Evolutionary conservation across 2,113 vertebrate genomes (phyloP).

Genomic region (Sinocyclocheilus rhinocerous): DNA sequence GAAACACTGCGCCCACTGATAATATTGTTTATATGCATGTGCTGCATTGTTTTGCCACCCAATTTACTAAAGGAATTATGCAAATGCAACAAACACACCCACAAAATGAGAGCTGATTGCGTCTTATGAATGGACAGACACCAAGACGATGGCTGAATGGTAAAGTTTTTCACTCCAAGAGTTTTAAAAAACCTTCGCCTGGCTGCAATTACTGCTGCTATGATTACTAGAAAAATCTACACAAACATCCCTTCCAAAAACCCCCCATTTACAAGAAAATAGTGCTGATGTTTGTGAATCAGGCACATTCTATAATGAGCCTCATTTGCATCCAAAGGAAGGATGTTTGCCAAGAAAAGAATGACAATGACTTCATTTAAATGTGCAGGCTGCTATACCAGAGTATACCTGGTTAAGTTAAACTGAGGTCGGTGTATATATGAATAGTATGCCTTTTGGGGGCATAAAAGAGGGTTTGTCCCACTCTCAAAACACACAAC

Average conservation of each 20-base stretch:
- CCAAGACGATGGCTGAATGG: background rate
- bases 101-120: background rate
- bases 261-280: conserved; percentile 1
- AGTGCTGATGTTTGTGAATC: conserved; percentile 22
- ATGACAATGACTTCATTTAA: conserved; percentile 10
- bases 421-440: background rate
- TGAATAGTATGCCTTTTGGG: background rate
- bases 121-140: background rate
- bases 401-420: background rate
- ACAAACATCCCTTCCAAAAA: background rate
- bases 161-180: background rate
- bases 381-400: background rate
- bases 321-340: conserved; percentile 15
- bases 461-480: too few species aligned
- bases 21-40: conserved; percentile 27
- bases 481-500: too few species aligned
- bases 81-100: conserved; percentile 16
- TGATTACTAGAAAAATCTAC: background rate
- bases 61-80: conserved; percentile 6
- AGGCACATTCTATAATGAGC: background rate
- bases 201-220: conserved; percentile 12
- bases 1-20: conserved; percentile 24
- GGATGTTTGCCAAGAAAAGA: background rate
- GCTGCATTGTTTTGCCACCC: conserved; percentile 8
- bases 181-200: background rate